phyloP scores from a whole-genome alignment of 2,888 invertebrate genomes.

The Mimas tiliae region DNA sequence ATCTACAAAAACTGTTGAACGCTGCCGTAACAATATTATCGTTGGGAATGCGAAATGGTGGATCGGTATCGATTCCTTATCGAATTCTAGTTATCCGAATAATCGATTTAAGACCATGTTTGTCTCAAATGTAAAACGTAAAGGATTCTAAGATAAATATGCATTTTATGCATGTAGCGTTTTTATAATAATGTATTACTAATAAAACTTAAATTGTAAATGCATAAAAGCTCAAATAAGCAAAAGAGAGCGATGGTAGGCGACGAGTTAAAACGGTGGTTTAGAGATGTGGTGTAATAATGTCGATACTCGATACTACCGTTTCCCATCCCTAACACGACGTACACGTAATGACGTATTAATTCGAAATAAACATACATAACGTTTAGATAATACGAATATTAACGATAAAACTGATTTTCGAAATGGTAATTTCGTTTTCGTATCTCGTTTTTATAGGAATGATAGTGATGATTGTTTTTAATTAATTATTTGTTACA shows the following conservation, averaged over 20 bases:
- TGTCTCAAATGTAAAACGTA: not conserved
- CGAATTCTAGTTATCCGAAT: conserved; percentile 15
- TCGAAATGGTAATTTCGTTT: conserved; percentile 52
- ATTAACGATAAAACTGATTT: conserved; percentile 50
- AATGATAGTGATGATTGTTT: conserved; percentile 47
- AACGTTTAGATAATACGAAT: conserved; percentile 53
- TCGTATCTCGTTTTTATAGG: conserved; percentile 51
- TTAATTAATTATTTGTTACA: conserved; percentile 43
- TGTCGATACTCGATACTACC: conserved; percentile 15
- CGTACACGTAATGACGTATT: conserved; percentile 42
- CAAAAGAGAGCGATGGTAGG: not conserved
- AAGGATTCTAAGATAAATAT: conserved; percentile 13
- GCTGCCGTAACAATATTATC: conserved; percentile 49
- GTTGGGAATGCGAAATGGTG: conserved; percentile 35
- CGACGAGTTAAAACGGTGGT: not conserved
- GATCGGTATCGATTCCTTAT: conserved; percentile 6
- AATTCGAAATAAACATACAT: conserved; percentile 55
- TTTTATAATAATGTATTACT: conserved; percentile 22
- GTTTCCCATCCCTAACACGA: conserved; percentile 35
- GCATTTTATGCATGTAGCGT: conserved; percentile 14
- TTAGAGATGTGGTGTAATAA: conserved; percentile 9
- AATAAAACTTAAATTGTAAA: not conserved
- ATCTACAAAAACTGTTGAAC: conserved; percentile 44
- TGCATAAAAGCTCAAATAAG: conserved; percentile 1
- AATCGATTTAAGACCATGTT: conserved; percentile 11